Evolutionary conservation across 2,113 vertebrate genomes (phyloP), one percentile per base, ranked within the genome.

Genomic region (Nipponia nippon): DNA sequence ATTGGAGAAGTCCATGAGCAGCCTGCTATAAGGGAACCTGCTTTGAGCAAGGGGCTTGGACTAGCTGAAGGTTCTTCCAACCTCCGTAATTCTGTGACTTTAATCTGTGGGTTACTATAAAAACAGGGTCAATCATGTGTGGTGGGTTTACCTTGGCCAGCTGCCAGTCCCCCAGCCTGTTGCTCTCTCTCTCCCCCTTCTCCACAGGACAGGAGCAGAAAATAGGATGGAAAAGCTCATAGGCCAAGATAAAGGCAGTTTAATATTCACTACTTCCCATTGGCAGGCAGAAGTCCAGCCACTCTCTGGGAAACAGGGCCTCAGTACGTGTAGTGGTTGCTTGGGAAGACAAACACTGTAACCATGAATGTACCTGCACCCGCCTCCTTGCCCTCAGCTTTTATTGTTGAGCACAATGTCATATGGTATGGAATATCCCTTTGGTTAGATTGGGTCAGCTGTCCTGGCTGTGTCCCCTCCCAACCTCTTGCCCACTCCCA

Each of bases 111-210:
- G 6, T 84, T 87, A 34, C 32, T 26, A 7, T n/a, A 44, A 62
- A 72, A 81, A 32, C 12, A 40, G 44, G 6, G 19, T 83, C 14
- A 49, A 1, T 59, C 0, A 4, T 14, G 0, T 66, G 22, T 40
- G 30, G 13, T 44, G 10, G 29, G 18, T 77, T 89, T 40, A 36
- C 79, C 22, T 75, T 55, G 25, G 4, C 21, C 6, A 6, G 14
- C 22, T 66, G 20, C 12, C 7, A 26, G 14, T 52, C 2, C 5
- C 12, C 4, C 20, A 59, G 5, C 2, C 14, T 32, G 14, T 79
- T 76, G 32, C 16, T 36, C 11, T 47, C 14, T 83, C 13, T 13
- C 40, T 59, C 5, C 42, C 4, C 1, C 7, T 69, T 21, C 69
- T 55, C 55, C 89, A 26, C 4, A 69, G 40, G 40, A 38, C 10